Evolutionary conservation across 2,797 vertebrate species (phyloP).

Genomic region (Carcharodon carcharias): DNA sequence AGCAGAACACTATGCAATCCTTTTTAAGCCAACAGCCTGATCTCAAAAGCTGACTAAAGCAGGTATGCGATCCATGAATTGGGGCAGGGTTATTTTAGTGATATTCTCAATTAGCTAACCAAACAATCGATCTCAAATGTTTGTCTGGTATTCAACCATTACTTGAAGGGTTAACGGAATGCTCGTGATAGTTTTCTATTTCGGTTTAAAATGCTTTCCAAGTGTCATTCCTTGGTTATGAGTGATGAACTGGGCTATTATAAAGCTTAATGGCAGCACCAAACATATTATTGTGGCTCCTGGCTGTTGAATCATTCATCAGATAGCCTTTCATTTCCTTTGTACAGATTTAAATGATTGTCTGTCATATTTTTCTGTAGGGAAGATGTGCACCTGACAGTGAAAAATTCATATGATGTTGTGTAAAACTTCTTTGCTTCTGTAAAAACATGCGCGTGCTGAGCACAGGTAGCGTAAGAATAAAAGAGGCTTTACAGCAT

Average conservation of each 20-base stretch:
- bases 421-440: background rate
- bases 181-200: background rate
- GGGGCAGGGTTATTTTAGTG: background rate
- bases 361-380: background rate
- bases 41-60: constrained; percentile 23
- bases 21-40: constrained; percentile 9
- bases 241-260: background rate
- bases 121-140: constrained; percentile 11
- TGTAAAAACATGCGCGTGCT: background rate
- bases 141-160: constrained; percentile 18
- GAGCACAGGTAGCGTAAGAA: background rate
- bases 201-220: background rate
- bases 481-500: background rate
- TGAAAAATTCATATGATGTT: background rate
- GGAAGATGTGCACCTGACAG: background rate
- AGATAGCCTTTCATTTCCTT: background rate
- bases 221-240: background rate
- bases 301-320: constrained; percentile 24
- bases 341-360: background rate
- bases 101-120: constrained; percentile 29
- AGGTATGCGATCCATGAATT: constrained; percentile 18
- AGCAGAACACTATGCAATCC: background rate
- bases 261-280: background rate
- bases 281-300: background rate
- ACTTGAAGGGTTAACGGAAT: background rate